These are phyloP conservation scores for Machimus atricapillus DNA, from an alignment of 2,888 invertebrate genomes.

Conservation along the genomic window DNA sequence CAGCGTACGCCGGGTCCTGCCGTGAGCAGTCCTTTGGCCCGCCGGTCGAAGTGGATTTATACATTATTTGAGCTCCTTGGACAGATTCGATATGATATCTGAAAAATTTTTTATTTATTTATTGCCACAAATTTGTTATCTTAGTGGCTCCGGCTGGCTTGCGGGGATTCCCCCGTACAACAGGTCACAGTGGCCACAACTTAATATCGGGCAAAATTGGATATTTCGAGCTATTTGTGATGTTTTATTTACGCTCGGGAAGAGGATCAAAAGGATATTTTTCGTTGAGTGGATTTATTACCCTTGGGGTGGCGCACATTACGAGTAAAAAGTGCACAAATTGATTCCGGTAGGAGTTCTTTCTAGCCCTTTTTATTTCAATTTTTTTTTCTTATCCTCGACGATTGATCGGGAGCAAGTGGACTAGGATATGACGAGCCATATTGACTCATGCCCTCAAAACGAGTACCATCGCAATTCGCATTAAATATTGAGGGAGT, in stretches of 20 bases:
- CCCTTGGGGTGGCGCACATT: conserved; percentile 19
- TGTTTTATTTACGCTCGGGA: conserved; percentile 44
- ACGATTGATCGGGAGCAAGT: neutral
- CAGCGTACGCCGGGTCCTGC: neutral
- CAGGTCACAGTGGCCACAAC: conserved; percentile 29
- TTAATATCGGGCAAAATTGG: conserved; percentile 36
- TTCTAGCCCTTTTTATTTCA: neutral
- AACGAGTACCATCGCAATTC: neutral
- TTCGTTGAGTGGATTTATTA: conserved; percentile 44
- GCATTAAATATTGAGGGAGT: conserved; percentile 4
- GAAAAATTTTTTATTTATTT: conserved; percentile 47
- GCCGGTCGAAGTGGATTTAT: conserved; percentile 42
- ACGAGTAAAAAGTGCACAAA: conserved; percentile 25
- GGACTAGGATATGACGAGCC: neutral
- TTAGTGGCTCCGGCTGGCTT: conserved; percentile 3
- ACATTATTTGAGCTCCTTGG: conserved; percentile 46
- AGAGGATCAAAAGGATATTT: conserved; percentile 45
- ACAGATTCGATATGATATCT: conserved; percentile 47
- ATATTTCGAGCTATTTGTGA: conserved; percentile 37
- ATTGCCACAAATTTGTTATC: conserved; percentile 46
- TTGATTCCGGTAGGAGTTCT: conserved; percentile 5
- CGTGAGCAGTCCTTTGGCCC: neutral
- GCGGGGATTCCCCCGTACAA: conserved; percentile 1
- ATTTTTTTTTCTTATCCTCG: neutral
- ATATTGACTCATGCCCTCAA: neutral